Base-by-base conservation (phyloP, 2,113 vertebrate species). In the Phalacrocorax brasilianus region DNA sequence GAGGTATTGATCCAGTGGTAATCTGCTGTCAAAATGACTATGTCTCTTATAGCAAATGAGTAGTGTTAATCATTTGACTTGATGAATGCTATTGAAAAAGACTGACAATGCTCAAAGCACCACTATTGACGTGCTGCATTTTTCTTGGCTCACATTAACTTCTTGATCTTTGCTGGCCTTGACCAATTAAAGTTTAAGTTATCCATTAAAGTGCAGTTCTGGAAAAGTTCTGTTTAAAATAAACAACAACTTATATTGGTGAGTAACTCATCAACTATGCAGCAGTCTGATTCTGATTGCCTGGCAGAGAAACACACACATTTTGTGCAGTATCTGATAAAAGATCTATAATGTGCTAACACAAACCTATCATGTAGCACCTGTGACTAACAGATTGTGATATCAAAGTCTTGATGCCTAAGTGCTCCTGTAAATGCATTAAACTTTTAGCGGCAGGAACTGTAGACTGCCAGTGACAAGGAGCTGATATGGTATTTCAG, bases 341-440 rank as follows among this genome's bases (percentile, higher is more conserved):
- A 96, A 95, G 95, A 97, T 97, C 96, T 97, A 94, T 97, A 97
- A 97, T 88, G 93, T 97, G 96, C 96, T 96, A 97, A 97, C 94
- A 96, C 95, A 97, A 97, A 96, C 94, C 96, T 97, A 96, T 97
- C 94, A 97, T 97, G 92, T 93, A 96, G 96, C 96, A 97, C 95
- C 95, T 96, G 96, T 97, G 94, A 96, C 93, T 96, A 97, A 97
- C 96, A 97, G 95, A 97, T 97, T 97, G 96, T 95, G 97, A 95
- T 97, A 97, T 96, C 95, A 97, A 97, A 97, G 96, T 95, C 96
- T 94, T 92, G 94, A 94, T 95, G 95, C 78, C 91, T 97, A 97
- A 97, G 96, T 97, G 94, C 92, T 96, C 94, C 89, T 96, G 96
- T 88, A 97, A 97, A 96, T 95, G 95, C 94, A 97, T 97, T 96